Evolutionary conservation across 2,888 invertebrate genomes (phyloP), one percentile per base, ranked within the genome.

Genomic region (Amorpha juglandis): DNA sequence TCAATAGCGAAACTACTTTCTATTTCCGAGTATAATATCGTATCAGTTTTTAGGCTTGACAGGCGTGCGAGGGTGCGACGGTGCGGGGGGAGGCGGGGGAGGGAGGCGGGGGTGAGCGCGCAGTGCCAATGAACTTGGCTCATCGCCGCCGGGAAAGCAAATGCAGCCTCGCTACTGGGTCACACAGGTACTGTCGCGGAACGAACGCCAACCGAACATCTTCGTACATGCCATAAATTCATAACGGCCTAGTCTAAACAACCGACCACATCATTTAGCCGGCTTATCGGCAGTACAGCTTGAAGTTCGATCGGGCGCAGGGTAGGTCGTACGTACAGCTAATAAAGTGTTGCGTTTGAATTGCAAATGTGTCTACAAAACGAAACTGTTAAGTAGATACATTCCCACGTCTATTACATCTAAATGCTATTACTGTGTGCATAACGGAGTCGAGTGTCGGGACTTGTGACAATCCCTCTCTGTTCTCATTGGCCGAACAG

Each of bases 91-190:
- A 73, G n/a, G n/a, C 68, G 67, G 66, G 47, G 66, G 65, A 45
- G 63, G 62, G 48, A 19, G 63, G 63, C 63, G 67, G 38, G 77
- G 76, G 76, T 72, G 76, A 73, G 74, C 71, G 75, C 72, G 71
- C 72, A 80, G 83, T 89, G 90, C 88, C 90, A 90, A 91, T 90
- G 91, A 91, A 91, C 91, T 91, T 88, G 85, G 81, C 81, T 81
- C 82, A 81, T 81, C 82, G 84, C 67, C 82, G 88, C 67, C 82
- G 88, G 88, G 89, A 90, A 90, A 90, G 89, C 88, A 86, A 87
- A 85, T 83, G 82, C 84, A 84, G 82, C 79, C 79, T 84, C 80
- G 80, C 80, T 78, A 89, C 86, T 89, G 84, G 90, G 89, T 89
- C 89, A 89, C 80, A 83, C 81, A 82, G 80, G 84, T 84, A 84